Conservation (phyloP, 2,797 vertebrate species). For the Rhyacichthys aspro region DNA sequence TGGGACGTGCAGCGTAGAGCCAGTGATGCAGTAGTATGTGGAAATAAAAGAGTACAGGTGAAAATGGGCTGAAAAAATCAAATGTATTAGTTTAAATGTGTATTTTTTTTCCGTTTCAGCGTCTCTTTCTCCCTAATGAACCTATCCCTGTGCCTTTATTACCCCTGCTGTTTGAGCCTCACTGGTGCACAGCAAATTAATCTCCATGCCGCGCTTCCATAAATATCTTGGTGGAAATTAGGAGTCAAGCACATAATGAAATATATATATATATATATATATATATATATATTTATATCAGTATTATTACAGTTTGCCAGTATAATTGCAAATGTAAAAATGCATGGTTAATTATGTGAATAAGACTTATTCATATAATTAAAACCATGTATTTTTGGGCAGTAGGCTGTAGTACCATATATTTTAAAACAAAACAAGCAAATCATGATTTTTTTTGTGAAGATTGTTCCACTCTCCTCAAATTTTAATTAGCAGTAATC, state of each 20-base stretch:
- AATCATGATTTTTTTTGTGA: too few species aligned
- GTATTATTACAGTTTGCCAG: neutral
- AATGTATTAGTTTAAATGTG: neutral
- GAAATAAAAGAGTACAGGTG: neutral
- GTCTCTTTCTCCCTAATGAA: neutral
- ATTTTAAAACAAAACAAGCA: too few species aligned
- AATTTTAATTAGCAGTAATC: too few species aligned
- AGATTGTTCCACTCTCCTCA: too few species aligned
- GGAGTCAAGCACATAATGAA: neutral
- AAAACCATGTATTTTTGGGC: too few species aligned
- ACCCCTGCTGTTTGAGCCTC: constrained; percentile 3
- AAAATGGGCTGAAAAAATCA: neutral
- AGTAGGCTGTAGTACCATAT: too few species aligned
- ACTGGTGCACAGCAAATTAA: neutral
- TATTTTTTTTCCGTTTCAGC: neutral
- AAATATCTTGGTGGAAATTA: neutral
- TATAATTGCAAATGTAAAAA: too few species aligned
- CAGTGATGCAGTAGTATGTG: neutral
- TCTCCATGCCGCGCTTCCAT: neutral
- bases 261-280: too few species aligned
- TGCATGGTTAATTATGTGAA: too few species aligned
- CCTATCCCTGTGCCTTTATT: neutral
- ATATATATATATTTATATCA: too few species aligned
- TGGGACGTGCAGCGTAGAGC: neutral
- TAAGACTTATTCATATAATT: too few species aligned